These are phyloP conservation scores for Coccyzus lansbergi DNA, from an alignment of 2,797 vertebrate genomes.

Conservation along the genomic window DNA sequence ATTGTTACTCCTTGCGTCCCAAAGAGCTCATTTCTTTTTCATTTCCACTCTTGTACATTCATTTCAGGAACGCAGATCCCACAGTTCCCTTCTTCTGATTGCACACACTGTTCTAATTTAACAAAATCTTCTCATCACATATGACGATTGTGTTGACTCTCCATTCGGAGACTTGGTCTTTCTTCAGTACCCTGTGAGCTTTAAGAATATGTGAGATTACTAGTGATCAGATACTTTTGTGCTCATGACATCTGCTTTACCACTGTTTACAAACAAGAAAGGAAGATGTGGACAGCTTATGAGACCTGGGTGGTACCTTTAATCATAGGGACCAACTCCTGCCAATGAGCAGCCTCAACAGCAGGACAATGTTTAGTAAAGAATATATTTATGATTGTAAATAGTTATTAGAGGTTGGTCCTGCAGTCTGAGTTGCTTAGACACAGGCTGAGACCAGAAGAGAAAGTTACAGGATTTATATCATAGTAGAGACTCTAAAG, in stretches of 20 bases:
- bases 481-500: neutral
- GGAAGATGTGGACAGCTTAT: neutral
- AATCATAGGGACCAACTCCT: neutral
- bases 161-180: constrained; percentile 4
- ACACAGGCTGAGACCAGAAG: neutral
- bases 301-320: neutral
- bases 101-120: neutral
- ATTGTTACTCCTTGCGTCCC: neutral
- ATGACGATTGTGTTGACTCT: neutral
- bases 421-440: neutral
- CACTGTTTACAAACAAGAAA: neutral
- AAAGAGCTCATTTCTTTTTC: neutral
- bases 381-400: neutral
- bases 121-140: constrained; percentile 5
- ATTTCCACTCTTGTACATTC: neutral
- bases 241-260: neutral
- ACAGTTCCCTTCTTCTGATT: neutral
- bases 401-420: neutral
- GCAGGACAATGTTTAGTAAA: neutral
- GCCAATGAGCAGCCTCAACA: neutral
- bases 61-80: neutral
- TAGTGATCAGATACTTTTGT: neutral
- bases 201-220: neutral
- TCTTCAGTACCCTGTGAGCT: neutral
- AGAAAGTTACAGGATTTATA: neutral